Base-by-base conservation (phyloP, 30 jellyfish, hydroid and myxozoan genomes). In the Pelagia noctiluca region DNA sequence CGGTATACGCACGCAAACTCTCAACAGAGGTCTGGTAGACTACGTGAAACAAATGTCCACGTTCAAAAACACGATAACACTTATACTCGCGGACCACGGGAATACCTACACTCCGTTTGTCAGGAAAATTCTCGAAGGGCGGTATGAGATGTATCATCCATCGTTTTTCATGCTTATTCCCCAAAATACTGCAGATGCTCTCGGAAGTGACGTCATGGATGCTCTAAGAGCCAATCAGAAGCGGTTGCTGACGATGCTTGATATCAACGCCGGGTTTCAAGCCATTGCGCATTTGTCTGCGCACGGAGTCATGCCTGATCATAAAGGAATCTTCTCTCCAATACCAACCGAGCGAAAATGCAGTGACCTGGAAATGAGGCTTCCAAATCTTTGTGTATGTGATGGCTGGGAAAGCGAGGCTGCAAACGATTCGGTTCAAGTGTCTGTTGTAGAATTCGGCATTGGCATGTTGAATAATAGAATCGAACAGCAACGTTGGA, bases 41-140 rank as follows among this genome's bases (percentile, higher is more conserved):
- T 75, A 87, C 64, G 94, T 82, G 32, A 26, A 57, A 33, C 28
- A 21, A 4, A 63, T 89, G 75, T 54, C 90, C 19, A n/a, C 38
- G 21, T 21, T 66, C 35, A 83, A 80, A 19, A 83, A 87, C 84
- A 93, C 97, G 31, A 47, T 93, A 50, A 93, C 98, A 13, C 33
- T 93, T 0, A 35, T 93, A 2, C 23, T 93, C 32, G 96, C 98
- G 0, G 98, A 93, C 52, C 98, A 93, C 71, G 98, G 98, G 4
- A 88, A 88, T 61, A 88, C 97, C 10, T 88, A 88, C 85, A 88
- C 97, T 1, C 85, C 88, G 1, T 88, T 50, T 47, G 75, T 69
- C 21, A 32, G 90, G 75, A 63, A 83, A 28, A 62, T 73, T 32
- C 75, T 88, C 46, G 97, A 80, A 35, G 97, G 97, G 1, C 89